phyloP scores from a whole-genome alignment of 2,113 vertebrate genomes.

The Etheostoma cragini region DNA sequence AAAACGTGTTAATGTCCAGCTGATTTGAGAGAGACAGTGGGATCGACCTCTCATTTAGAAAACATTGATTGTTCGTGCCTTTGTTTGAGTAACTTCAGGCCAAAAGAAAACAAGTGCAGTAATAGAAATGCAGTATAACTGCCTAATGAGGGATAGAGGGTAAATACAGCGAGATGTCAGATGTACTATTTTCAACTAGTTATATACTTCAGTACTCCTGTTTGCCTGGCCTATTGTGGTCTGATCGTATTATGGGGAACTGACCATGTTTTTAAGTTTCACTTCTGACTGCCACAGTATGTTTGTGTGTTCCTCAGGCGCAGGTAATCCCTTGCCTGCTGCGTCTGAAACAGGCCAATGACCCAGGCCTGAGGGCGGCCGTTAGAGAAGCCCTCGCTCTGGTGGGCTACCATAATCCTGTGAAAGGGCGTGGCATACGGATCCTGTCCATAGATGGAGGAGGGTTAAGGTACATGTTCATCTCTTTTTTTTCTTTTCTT shows the following conservation, averaged over 20 bases:
- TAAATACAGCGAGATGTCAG: neutral
- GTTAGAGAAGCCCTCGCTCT: constrained; percentile 92
- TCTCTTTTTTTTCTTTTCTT: neutral
- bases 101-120: neutral
- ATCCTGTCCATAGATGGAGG: constrained; percentile 95
- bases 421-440: constrained; percentile 91
- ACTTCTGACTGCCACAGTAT: constrained; percentile 19
- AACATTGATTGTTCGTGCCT: constrained; percentile 2
- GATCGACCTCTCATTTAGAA: neutral
- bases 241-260: neutral
- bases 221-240: neutral
- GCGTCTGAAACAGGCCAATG: constrained; percentile 87
- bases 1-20: neutral
- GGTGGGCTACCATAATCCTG: constrained; percentile 91
- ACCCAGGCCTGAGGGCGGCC: constrained; percentile 90
- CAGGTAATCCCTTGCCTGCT: constrained; percentile 91
- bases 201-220: neutral
- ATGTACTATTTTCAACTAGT: neutral
- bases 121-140: neutral
- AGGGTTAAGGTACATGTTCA: constrained; percentile 81
- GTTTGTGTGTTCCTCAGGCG: constrained; percentile 82
- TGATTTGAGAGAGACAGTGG: neutral
- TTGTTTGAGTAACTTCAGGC: neutral
- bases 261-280: neutral
- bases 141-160: no score